Conservation (phyloP, 2,797 vertebrate species). For the Pipistrellus pygmaeus region DNA sequence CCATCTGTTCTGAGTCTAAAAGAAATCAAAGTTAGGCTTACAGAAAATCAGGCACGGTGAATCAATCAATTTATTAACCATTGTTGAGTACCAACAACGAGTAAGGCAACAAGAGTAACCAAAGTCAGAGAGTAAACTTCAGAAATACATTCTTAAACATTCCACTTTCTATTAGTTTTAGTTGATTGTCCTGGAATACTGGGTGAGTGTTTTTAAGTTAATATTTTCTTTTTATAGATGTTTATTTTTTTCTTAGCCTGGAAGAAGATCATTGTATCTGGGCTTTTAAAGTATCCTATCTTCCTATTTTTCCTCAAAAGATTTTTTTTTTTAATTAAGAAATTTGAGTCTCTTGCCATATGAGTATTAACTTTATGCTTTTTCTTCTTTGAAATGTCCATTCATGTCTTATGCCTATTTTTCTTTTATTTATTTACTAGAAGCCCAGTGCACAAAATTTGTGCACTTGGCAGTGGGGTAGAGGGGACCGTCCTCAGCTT, state of each 20-base stretch:
- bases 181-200: not conserved
- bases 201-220: not conserved
- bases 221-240: not conserved
- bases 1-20: constrained; percentile 66
- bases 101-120: not conserved
- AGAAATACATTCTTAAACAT: not conserved
- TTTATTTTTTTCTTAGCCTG: not conserved
- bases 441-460: too few relatives aligned
- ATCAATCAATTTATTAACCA: not conserved
- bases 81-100: not conserved
- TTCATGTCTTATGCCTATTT: not conserved
- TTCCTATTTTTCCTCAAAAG: constrained; percentile 22
- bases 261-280: not conserved
- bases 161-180: constrained; percentile 4
- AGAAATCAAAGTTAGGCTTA: constrained; percentile 56
- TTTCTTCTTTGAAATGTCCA: not conserved
- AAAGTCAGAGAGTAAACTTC: not conserved
- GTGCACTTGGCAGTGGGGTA: too few relatives aligned
- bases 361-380: not conserved
- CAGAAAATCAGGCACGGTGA: not conserved
- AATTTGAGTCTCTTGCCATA: not conserved
- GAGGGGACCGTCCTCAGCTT: too few relatives aligned
- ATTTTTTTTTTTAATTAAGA: not conserved
- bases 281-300: constrained; percentile 27
- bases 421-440: not conserved